Base-by-base conservation (phyloP, 2,797 vertebrate species). In the Gila robusta region DNA sequence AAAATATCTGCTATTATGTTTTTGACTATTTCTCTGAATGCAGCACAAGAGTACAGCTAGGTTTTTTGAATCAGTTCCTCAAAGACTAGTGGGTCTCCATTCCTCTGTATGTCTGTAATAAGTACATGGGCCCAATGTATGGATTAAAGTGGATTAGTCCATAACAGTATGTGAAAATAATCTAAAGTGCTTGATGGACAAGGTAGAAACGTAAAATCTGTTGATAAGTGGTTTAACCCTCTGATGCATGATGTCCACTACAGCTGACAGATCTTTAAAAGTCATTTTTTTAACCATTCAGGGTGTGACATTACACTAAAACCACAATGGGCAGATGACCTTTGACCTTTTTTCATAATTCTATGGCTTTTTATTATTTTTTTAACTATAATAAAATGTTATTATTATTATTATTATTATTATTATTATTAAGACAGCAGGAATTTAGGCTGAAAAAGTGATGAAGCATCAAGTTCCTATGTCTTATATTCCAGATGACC, bases 101-200 rank as follows among this genome's bases (percentile, higher is more conserved):
- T 66, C 56, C 21, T 88, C 47, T 76, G 77, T 19, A 0, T 64
- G n/a, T 66, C 28, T 66, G 7, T 8, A 84, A 86, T 23, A 85
- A 84, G 71, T 82, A 90, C 87, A 85, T 77, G 4, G 78, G 70
- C 87, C 91, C 62, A 88, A 32, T 90, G 86, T 86, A 82, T 86
- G 87, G 91, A 91, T 91, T 91, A 89, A 28, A 88, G 88, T 85
- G 91, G 91, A 92, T 93, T 93, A 92, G 80, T 90, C 84, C 82
- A 74, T 88, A 90, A 79, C 88, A 88, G 80, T 89, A 49, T 91
- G 89, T 88, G 52, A 76, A 90, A 89, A 89, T 91, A 93, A 91
- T 91, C 90, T 79, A 49, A 44, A 88, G 69, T 85, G 32, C 49
- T 89, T 90, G 89, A 93, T 91, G 89, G 89, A 92, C 82, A 89